Evolutionary conservation across 2,888 invertebrate species (phyloP), one percentile per base, ranked within the genome.

Genomic region (Agrochola litura): DNA sequence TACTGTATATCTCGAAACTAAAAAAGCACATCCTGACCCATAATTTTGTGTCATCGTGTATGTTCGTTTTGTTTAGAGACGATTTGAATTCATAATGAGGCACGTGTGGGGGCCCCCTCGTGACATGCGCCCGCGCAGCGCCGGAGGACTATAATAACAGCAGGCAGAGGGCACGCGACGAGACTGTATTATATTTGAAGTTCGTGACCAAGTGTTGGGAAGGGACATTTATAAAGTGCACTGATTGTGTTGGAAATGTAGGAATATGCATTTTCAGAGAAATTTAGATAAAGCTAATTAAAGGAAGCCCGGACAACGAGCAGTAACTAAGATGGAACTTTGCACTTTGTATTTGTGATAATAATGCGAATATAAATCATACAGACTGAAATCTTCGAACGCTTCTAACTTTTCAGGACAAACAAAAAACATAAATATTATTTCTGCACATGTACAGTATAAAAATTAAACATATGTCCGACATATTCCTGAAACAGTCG

Each of bases 31-130:
- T 79, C 86, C 82, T 81, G 77, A 78, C 77, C 82, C 69, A 73
- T 71, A 80, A 87, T 85, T 78, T 76, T 64, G 69, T 84, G 73
- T 82, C 81, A 77, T 77, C 76, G 68, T 82, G 81, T 84, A 82
- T 89, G 86, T 87, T 92, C 87, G 88, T 93, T 93, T 93, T 93
- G 91, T 94, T 93, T 90, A 84, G 86, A 90, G 88, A 88, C 86
- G 90, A 90, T 91, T 91, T 90, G 92, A 92, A 92, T 93, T 85
- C 86, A 85, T 92, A 92, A 94, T 92, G 86, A 86, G 92, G 94
- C 95, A 95, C 96, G 96, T 95, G 95, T 94, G 92, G 89, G 89
- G 91, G 90, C 90, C 93, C 93, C 93, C 92, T 93, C 91, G 77
- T 89, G 86, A 88, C 82, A 79, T 94, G 95, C 94, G 94, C 93